Base-by-base conservation (phyloP, 2,888 invertebrate species). In the Epistrophella euchroma region DNA sequence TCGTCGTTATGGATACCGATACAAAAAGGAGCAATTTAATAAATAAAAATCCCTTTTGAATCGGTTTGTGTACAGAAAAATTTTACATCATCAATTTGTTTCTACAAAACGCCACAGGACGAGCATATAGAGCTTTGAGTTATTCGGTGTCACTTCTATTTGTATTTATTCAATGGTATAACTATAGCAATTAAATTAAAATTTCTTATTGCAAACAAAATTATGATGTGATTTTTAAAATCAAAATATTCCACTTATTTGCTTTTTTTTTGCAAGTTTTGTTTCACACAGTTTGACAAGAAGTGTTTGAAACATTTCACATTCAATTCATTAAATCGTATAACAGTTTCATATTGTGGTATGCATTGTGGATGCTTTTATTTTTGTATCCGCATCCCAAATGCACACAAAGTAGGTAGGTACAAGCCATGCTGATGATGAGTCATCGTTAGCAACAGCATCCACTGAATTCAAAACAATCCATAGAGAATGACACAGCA, bases 391-490 rank as follows among this genome's bases (percentile, higher is more conserved):
- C 52, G 47, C 17, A 45, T 60, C 19, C 10, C 52, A 17, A 22
- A 70, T 75, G 50, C 68, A 70, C 28, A 11, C 55, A 28, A 4
- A 28, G 28, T 6, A 25, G 4, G 4, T 2, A 28, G 6, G 55
- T 19, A 13, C 5, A 32, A 35, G 19, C 15, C 60, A 40, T 60
- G 37, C 52, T n/a, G 52, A 74, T n/a, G 52, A 74, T 86, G 86
- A 82, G 64, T 86, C 86, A 86, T 81, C 76, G 73, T 74, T 77
- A 74, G 82, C 82, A 86, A 86, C 86, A 86, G 86, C 73, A 77
- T 81, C 85, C 66, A 66, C 28, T 40, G 52, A 56, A 62, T 68
- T 68, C 85, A 76, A 56, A 68, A 75, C 68, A 70, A 73, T 66
- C 75, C 45, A 52, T 17, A 47, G 17, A 45, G 15, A 13, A 32